Percentiles rank a stretch among this genome's conserved stretches.
Conservation (phyloP, 2,113 vertebrate species). For the Psilopsiagon aurifrons region DNA sequence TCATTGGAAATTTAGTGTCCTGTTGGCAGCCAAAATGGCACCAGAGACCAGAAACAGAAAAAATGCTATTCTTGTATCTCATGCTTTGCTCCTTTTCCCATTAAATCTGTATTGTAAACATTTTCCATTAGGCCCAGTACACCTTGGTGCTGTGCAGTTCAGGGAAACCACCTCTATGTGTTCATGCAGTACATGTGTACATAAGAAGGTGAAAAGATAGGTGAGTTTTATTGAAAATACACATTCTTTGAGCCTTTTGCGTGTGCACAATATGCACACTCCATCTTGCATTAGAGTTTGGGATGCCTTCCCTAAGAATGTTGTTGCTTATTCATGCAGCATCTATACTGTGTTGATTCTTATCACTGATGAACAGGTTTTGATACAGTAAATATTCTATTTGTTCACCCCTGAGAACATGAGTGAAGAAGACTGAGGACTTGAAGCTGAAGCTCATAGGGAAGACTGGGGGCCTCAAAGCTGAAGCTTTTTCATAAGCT, state of each 20-base stretch:
- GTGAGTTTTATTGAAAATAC: neutral
- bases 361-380: neutral
- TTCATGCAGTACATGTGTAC: neutral
- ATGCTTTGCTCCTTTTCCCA: neutral
- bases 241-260: neutral
- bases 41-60: neutral
- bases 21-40: neutral
- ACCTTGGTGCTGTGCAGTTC: neutral
- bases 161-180: neutral
- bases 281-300: neutral
- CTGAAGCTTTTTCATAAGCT: neutral
- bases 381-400: neutral
- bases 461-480: neutral
- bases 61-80: neutral
- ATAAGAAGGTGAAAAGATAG: neutral
- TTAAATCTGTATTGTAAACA: neutral
- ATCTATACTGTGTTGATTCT: neutral
- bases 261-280: fast-evolving
- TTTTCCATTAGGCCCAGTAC: neutral
- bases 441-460: neutral
- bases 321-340: neutral
- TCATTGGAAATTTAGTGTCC: slow-evolving; percentile 18
- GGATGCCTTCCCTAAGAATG: neutral
- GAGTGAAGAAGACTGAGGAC: neutral
- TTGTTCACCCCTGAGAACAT: neutral